Evolutionary conservation across 2,888 invertebrate genomes (phyloP), one percentile per base, ranked within the genome.

Genomic region (Metalampra italica): DNA sequence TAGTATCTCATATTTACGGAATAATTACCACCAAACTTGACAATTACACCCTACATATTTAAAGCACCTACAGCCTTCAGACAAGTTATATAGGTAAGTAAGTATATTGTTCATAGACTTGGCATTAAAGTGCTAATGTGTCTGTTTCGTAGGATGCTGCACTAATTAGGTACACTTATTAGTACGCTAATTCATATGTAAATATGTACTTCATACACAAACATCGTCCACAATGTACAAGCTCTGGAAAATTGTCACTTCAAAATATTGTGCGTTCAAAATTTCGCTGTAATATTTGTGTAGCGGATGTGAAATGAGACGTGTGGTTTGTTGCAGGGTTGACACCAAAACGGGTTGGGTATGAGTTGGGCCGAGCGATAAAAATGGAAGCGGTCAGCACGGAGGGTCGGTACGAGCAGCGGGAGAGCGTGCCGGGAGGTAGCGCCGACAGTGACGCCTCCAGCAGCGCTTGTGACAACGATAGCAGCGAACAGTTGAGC

Each of bases 311-410:
- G 22, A 22, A 22, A 22, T 22, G 2, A 13, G 22, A 39, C 1
- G 30, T 9, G 42, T 47, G 29, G 41, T 55, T 80, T 76, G 68
- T 88, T 87, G 48, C 77, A 89, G 88, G 88, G 86, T 75, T 78
- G 56, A 66, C 73, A 52, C 68, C 71, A 49, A 77, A 71, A 62
- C 75, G 79, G 57, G 72, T 74, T 29, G 82, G 78, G 62, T 89
- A 88, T 82, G 83, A 86, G 71, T 79, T 87, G 67, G 84, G 81
- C 56, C 75, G 82, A 73, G 87, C 85, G 49, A 85, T 88, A 75
- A 88, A 81, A 69, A 88, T 89, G 89, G 88, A 89, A 69, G 77
- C 74, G 51, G 81, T 88, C 41, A 81, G 80, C 57, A 63, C 77
- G 65, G 83, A 87, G 65, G 87, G 85, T 55, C 72, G 75, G 46